Percentiles rank a stretch among this genome's conserved stretches.
Conservation (phyloP, 2,888 invertebrate species). For the Smittia aterrima region DNA sequence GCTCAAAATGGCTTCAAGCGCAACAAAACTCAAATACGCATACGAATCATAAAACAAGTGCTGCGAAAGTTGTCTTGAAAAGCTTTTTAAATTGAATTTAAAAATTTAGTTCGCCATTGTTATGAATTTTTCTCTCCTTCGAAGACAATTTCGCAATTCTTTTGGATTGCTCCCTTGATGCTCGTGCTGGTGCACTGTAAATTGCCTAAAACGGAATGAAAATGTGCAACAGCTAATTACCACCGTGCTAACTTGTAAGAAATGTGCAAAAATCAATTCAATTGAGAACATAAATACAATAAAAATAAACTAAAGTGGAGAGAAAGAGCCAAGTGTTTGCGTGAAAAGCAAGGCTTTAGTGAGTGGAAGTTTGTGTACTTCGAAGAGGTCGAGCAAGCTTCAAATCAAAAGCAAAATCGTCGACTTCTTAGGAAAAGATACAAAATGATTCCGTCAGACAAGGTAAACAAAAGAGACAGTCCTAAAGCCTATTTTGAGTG, state of each 20-base stretch:
- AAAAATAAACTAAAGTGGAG: background rate
- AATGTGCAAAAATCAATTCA: conserved; percentile 3
- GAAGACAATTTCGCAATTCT: background rate
- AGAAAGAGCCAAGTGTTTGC: background rate
- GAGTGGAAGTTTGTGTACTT: conserved; percentile 6
- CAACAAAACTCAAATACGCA: background rate
- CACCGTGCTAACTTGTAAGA: background rate
- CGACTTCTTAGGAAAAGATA: background rate
- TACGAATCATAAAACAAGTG: background rate
- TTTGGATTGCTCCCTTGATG: background rate
- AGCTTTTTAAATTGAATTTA: background rate
- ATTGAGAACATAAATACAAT: background rate
- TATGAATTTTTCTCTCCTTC: conserved; percentile 3
- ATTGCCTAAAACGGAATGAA: background rate
- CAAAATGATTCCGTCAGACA: conserved; percentile 36
- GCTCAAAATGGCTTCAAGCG: background rate
- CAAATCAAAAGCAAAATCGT: background rate
- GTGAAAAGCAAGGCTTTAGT: background rate
- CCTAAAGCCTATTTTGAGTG: background rate
- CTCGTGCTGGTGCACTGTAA: background rate
- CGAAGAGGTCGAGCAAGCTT: background rate
- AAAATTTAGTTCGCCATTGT: background rate
- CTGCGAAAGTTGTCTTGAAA: background rate
- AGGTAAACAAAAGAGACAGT: conserved; percentile 6
- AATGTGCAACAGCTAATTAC: background rate